Percentiles rank a stretch among this genome's conserved stretches.
These are phyloP conservation scores for Ostrea denselamellosa DNA, from an alignment of 1,140 invertebrate genomes.

Conservation along the genomic window DNA sequence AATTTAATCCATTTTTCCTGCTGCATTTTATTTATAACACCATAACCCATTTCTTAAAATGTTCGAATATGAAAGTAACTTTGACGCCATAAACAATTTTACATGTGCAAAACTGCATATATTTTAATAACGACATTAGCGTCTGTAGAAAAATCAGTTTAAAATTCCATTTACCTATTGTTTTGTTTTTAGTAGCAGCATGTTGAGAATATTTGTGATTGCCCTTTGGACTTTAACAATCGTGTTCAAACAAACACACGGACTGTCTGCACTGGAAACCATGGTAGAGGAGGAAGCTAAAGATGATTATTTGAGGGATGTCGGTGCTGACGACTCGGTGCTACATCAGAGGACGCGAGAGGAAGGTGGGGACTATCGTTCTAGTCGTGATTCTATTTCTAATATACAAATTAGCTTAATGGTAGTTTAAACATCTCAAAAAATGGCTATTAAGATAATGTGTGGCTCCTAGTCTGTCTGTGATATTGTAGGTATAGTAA, in stretches of 20 bases:
- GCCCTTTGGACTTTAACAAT: conserved; percentile 16
- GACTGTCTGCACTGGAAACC: conserved; percentile 15
- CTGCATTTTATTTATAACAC: no score
- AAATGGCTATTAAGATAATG: background rate
- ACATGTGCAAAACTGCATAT: background rate
- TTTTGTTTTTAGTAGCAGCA: background rate
- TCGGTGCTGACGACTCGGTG: background rate
- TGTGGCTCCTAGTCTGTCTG: background rate
- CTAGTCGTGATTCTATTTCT: background rate
- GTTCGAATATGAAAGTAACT: background rate
- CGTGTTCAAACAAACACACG: background rate
- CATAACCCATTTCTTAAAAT: no score
- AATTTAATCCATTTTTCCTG: no score
- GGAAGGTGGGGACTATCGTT: background rate
- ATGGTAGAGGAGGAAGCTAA: conserved; percentile 11
- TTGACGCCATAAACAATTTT: background rate
- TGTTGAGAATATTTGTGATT: background rate
- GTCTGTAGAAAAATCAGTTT: no score
- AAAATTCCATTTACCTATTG: background rate
- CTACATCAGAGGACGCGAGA: background rate
- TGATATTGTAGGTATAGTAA: background rate
- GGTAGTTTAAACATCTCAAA: background rate
- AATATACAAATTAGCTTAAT: background rate
- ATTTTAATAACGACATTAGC: background rate
- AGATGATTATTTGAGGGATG: conserved; percentile 35